Base-by-base conservation (phyloP, 2,113 vertebrate genomes). In the Heterocephalus glaber region DNA sequence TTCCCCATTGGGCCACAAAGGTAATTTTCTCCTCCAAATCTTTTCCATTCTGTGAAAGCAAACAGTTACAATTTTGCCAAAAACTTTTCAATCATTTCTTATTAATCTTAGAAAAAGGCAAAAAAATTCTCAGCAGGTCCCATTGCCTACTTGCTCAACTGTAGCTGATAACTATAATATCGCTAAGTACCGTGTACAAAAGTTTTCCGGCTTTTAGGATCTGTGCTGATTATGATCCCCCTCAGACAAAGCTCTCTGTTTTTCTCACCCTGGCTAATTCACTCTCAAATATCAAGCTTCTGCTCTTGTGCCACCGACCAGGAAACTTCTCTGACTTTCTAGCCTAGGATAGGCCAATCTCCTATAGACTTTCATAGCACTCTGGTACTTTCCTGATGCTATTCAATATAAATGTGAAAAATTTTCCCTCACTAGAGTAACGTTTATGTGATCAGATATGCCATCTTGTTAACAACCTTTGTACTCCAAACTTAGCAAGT, bases 61-160 rank as follows among this genome's bases (percentile, higher is more conserved):
- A 84, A 44, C 30, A 30, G 60, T 85, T 44, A 70, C 14, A 19
- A 2, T 35, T 49, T 80, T 13, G n/a, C 79, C 86, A n/a, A 49
- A 65, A 61, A 52, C 35, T 7, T 74, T 4, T 7, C 33, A 85
- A 20, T 19, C 13, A 0, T 54, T 79, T 77, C 22, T 14, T 20
- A 3, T 47, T 33, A 11, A 28, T 26, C 11, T 44, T 58, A 63
- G 79, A 79, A 7, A 14, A 66, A 58, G 79, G 63, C 0, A 58
- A 35, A n/a, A 12, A 0, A 22, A 4, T 33, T 44, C 22, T 41
- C 41, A 0, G 0, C 7, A 0, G 1, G 3, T 54, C 20, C 41
- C 6, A 22, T 4, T 41, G 30, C 52, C 63, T 77, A 0, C 58
- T 24, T 58, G 7, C 2, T n/a, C n/a, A 49, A 1, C 14, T 1